Conservation (phyloP, 2,797 vertebrate genomes). For the Picus viridis region DNA sequence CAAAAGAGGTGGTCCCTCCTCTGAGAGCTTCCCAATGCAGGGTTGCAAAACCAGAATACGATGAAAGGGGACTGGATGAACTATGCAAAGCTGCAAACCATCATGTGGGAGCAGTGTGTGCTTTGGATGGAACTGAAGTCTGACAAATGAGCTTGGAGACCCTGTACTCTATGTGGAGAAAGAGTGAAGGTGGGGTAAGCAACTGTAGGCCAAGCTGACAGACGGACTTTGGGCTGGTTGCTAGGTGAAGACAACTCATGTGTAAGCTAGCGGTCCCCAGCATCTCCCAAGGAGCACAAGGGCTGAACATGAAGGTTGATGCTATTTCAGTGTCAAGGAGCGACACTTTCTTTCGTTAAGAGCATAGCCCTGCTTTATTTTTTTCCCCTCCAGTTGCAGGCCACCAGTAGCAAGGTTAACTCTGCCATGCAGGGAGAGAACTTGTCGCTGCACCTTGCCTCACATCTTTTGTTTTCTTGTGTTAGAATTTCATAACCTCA, state of each 20-base stretch:
- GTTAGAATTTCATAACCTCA: slow-evolving; percentile 48
- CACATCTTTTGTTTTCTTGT: slow-evolving; percentile 28
- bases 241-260: slow-evolving; percentile 33
- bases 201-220: not conserved
- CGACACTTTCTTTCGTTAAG: not conserved
- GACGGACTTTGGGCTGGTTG: not conserved
- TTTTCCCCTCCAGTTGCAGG: slow-evolving; percentile 11
- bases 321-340: not conserved
- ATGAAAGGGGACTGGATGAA: rapidly evolving
- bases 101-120: rapidly evolving
- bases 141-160: not conserved
- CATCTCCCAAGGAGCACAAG: not conserved
- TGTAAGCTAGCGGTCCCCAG: slow-evolving; percentile 21
- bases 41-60: not conserved
- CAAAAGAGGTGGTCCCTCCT: not conserved
- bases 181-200: not conserved
- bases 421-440: not conserved
- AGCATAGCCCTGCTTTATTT: not conserved
- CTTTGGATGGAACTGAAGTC: not conserved
- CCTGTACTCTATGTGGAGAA: not conserved
- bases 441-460: rapidly evolving
- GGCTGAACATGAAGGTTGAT: slow-evolving; percentile 2
- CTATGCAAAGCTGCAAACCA: not conserved
- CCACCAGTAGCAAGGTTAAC: not conserved
- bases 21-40: not conserved